Conservation (phyloP, 2,113 vertebrate species). For the Melospiza georgiana region DNA sequence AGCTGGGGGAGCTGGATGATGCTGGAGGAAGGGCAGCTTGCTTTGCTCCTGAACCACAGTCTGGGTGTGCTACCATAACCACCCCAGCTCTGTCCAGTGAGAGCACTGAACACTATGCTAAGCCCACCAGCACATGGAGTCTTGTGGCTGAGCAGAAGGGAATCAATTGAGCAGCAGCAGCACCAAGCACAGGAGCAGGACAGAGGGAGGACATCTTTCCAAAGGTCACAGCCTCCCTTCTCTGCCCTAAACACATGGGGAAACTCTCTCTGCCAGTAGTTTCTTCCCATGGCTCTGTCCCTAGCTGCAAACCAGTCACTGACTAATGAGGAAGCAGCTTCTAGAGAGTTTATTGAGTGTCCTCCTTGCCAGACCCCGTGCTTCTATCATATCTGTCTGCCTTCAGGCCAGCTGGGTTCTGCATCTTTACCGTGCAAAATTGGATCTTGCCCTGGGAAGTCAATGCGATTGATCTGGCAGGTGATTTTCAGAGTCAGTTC, state of each 20-base stretch:
- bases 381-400: accelerated
- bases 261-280: background rate
- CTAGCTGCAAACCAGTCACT: background rate
- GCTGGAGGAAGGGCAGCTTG: background rate
- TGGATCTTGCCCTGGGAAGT: background rate
- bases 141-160: background rate
- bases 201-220: background rate
- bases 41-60: background rate
- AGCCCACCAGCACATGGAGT: background rate
- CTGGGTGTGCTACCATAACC: background rate
- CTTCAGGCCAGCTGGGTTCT: background rate
- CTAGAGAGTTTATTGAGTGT: background rate
- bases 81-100: background rate
- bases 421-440: background rate
- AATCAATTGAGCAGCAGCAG: background rate
- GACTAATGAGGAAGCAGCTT: background rate
- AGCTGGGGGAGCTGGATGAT: background rate
- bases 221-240: background rate
- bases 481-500: background rate
- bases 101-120: accelerated
- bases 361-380: accelerated
- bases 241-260: background rate
- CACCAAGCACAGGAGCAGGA: background rate
- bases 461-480: background rate
- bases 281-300: background rate